Conservation (phyloP, 2,888 invertebrate genomes). For the Poecilus cupreus region DNA sequence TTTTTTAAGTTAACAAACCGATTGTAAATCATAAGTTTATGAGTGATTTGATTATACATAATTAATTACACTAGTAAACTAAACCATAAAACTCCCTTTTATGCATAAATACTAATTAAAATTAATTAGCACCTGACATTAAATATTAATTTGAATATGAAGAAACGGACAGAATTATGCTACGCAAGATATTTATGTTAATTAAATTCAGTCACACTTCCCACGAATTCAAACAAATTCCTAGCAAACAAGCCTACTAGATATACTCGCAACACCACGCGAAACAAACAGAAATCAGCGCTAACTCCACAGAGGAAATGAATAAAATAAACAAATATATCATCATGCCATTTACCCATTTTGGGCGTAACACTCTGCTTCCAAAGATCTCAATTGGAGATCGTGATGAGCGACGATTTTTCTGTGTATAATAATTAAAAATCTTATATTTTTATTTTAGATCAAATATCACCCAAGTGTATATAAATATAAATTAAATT, state of each 20-base stretch:
- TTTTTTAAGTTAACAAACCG: neutral
- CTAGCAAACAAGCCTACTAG: neutral
- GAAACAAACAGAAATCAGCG: too few species aligned
- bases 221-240: conserved; percentile 27
- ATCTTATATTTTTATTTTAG: too few species aligned
- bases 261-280: neutral
- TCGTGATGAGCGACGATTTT: too few species aligned
- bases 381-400: too few species aligned
- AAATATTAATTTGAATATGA: conserved; percentile 9
- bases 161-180: conserved; percentile 19
- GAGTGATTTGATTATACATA: conserved; percentile 31
- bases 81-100: neutral
- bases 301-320: too few species aligned
- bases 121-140: conserved; percentile 30
- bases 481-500: too few species aligned
- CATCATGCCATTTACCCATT: too few species aligned
- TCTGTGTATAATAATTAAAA: too few species aligned
- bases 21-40: conserved; percentile 1
- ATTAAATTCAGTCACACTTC: conserved; percentile 29
- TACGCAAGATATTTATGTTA: conserved; percentile 6
- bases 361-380: too few species aligned
- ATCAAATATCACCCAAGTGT: too few species aligned
- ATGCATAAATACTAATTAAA: conserved; percentile 17
- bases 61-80: conserved; percentile 7
- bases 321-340: too few species aligned